These are phyloP conservation scores for Phoenicopterus ruber DNA, from an alignment of 2,113 vertebrate genomes.

Conservation along the genomic window DNA sequence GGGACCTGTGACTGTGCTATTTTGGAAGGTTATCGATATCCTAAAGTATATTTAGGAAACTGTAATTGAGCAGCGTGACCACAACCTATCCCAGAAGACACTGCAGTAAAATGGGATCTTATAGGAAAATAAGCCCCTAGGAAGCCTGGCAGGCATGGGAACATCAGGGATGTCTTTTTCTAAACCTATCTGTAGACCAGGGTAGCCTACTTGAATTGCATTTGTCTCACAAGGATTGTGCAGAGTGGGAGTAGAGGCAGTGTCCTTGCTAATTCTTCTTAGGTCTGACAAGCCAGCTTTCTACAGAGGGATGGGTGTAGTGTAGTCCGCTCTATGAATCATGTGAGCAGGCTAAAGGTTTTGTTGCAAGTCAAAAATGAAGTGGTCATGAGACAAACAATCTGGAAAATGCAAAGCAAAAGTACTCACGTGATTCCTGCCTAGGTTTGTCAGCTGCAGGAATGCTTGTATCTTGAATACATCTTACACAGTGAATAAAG, in stretches of 20 bases:
- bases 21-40: neutral
- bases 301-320: neutral
- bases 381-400: neutral
- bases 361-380: neutral
- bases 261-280: neutral
- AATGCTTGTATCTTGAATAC: neutral
- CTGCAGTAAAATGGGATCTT: neutral
- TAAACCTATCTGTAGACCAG: neutral
- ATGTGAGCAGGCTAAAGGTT: neutral
- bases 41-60: neutral
- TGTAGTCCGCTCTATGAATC: neutral
- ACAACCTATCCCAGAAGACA: neutral
- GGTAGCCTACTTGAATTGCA: neutral
- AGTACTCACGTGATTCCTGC: neutral
- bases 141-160: neutral
- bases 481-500: neutral
- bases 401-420: neutral
- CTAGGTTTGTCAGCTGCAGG: neutral
- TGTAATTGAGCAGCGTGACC: neutral
- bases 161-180: neutral
- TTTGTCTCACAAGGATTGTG: neutral
- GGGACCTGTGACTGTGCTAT: neutral
- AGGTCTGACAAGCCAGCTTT: neutral
- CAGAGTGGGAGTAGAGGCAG: neutral
- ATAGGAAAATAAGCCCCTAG: neutral